Conservation (phyloP, 2,797 vertebrate species). For the Petrocephalus sullivani region DNA sequence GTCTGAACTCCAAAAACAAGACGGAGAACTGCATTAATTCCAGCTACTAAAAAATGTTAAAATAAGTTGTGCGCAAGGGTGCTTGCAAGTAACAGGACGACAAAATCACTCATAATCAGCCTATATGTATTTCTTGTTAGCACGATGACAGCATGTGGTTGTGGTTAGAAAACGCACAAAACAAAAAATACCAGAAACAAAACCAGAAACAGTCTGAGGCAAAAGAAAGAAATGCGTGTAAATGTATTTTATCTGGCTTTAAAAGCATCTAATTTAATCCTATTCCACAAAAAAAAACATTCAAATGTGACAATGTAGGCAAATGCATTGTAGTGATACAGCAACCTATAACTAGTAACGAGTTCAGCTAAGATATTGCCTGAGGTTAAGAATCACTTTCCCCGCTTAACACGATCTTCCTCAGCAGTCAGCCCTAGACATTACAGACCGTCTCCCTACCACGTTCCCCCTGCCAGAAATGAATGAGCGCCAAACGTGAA, state of each 20-base stretch:
- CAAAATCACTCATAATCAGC: background rate
- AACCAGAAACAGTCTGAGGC: background rate
- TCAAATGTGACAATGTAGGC: background rate
- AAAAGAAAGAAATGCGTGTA: background rate
- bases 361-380: background rate
- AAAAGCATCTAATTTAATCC: background rate
- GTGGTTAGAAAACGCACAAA: background rate
- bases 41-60: background rate
- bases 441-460: background rate
- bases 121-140: background rate
- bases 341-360: background rate
- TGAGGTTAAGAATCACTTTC: background rate
- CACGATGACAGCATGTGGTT: background rate
- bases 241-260: slow-evolving; percentile 3
- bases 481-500: background rate
- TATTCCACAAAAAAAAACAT: background rate
- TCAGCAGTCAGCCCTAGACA: background rate
- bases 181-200: background rate
- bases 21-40: background rate
- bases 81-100: background rate
- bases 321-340: background rate
- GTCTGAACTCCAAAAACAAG: background rate
- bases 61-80: background rate
- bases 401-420: background rate
- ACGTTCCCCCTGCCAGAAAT: background rate